phyloP scores from a whole-genome alignment of 2,113 vertebrate species.

The Epinephelus fuscoguttatus region DNA sequence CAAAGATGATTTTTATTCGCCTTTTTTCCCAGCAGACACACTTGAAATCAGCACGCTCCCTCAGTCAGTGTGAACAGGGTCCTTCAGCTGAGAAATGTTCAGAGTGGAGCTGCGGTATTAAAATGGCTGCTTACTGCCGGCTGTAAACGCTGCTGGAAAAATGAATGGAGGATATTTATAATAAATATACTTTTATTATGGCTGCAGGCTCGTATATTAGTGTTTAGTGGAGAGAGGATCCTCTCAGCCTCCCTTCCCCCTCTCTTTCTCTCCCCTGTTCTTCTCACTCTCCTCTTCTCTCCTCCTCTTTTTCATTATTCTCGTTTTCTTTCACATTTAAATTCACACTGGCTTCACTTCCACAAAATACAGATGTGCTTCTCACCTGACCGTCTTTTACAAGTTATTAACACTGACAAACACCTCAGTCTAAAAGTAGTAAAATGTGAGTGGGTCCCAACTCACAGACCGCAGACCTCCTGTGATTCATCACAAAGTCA shows the following conservation, averaged over 20 bases:
- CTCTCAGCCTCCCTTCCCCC: neutral
- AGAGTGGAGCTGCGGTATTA: conserved; percentile 29
- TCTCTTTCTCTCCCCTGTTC: neutral
- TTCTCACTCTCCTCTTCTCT: neutral
- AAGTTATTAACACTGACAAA: neutral
- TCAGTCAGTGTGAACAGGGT: neutral
- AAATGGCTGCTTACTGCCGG: conserved; percentile 62
- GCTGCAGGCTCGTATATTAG: conserved; percentile 67
- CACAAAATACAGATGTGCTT: neutral
- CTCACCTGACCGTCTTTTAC: neutral
- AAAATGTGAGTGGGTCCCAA: no score
- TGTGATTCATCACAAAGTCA: no score
- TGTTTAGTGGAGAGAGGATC: conserved; percentile 48
- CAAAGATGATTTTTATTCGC: conserved; percentile 28
- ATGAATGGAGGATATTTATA: conserved; percentile 65
- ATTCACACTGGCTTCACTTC: neutral
- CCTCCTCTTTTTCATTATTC: neutral
- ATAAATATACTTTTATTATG: conserved; percentile 70
- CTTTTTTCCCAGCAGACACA: neutral
- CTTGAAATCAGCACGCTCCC: neutral
- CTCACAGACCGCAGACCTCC: no score
- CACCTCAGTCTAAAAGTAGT: neutral
- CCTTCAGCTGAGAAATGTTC: conserved; percentile 45
- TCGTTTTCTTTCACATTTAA: neutral
- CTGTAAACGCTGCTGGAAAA: conserved; percentile 57